Base-by-base conservation (phyloP, 1,140 invertebrate species). In the Drosophila mauritiana region DNA sequence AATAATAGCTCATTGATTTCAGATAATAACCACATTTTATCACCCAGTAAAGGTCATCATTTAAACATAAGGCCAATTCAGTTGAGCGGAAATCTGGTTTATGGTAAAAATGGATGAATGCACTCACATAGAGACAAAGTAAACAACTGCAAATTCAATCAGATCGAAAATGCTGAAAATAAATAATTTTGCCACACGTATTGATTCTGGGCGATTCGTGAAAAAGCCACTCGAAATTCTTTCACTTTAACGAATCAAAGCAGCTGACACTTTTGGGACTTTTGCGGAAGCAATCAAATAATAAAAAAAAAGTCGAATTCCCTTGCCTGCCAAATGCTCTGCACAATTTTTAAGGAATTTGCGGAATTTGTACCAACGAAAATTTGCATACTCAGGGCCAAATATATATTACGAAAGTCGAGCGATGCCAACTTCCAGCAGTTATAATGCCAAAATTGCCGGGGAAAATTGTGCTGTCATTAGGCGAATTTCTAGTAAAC, bases 361-460 rank as follows among this genome's bases (percentile, higher is more conserved):
- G 39, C 22, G 54, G 46, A 36, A 25, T 36, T 34, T 20, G 20
- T 42, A 31, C 15, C 12, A 40, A 34, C 25, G 39, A 25, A 75
- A 79, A 81, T 81, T 73, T 77, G 56, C 78, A 80, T 80, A 80
- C 42, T 56, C 45, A 73, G 73, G 43, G 52, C 67, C 55, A 73
- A 69, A 49, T 61, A 46, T 20, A 43, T 45, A 22, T 17, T 17
- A 49, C 27, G 31, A 25, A 20, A 55, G 63, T 34, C 42, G 62
- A 74, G 46, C 57, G 22, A 36, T 58, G 63, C 55, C 53, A 69
- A 74, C 46, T 74, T 68, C 17, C 20, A 13, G 22, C 43, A 39
- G 42, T 58, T 43, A 63, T 40, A 56, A 45, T 73, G 65, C 56
- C 59, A 65, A 56, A 59, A 57, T 48, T 17, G 12, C 10, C 45